Base-by-base conservation (phyloP, 2,888 invertebrate genomes). In the Hermaeophaga mercurialis region DNA sequence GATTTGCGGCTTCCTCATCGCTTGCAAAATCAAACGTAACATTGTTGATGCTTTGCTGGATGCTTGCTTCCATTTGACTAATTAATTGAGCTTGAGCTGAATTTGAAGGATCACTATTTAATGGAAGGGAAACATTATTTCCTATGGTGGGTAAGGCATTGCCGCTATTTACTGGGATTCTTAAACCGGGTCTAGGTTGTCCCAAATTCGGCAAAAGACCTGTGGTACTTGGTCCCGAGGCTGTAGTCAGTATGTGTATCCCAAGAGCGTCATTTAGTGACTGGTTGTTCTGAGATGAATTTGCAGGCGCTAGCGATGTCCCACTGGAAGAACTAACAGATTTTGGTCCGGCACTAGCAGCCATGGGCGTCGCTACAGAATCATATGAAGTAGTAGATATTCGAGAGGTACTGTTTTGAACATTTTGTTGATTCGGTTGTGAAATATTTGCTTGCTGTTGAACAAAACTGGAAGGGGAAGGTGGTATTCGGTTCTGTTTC, bases 241-340 rank as follows among this genome's bases (percentile, higher is more conserved):
- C 85, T 12, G 85, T 82, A 57, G 85, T 83, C 7, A 88, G 87
- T 70, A 85, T 86, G 56, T 84, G 81, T 70, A 91, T 86, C 53
- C 91, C 91, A 47, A 91, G 81, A 58, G 89, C 89, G 74, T 90
- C 90, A 75, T 82, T 83, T 22, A 72, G 70, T 52, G 73, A 72
- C 61, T 71, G 75, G 48, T 73, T 74, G 57, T 66, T 76, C 50
- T 75, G 73, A 45, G 76, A 70, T 14, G 77, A 76, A 2, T 76
- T 78, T 33, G 81, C 75, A 17, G 82, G 80, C 12, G 83, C 82
- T 4, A 83, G 81, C 15, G 79, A 78, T 1, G 82, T 79, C 50
- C 82, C 82, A 61, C 85, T 81, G 53, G 85, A 81, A 1, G 86
- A 84, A 66, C 84, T 83, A 31, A 84, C 82, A 4, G 84, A 84